Evolutionary conservation across 2,797 vertebrate genomes (phyloP).

Genomic region (Acipenser oxyrinchus): DNA sequence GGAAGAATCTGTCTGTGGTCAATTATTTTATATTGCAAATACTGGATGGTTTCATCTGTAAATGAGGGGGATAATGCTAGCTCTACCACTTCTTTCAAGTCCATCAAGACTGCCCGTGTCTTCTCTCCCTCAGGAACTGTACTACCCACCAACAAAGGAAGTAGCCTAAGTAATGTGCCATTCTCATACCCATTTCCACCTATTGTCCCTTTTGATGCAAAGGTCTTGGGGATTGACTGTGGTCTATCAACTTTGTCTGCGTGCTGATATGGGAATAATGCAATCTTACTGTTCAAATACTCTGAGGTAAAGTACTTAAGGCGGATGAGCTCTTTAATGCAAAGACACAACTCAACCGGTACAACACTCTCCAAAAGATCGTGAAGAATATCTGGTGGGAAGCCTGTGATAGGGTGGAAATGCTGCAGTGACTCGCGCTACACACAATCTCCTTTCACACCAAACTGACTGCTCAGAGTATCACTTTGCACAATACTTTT

Average conservation of each 20-base stretch:
- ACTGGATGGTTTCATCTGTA: no score
- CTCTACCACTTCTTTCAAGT: constrained; percentile 13
- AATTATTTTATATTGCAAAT: no score
- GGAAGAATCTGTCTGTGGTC: no score
- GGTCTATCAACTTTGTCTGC: constrained; percentile 23
- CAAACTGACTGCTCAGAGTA: neutral
- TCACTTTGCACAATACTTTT: no score
- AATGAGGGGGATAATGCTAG: no score
- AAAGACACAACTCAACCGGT: neutral
- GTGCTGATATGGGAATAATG: constrained; percentile 26
- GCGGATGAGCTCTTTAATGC: constrained; percentile 1
- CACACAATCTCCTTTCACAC: neutral
- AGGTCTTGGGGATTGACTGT: constrained; percentile 12
- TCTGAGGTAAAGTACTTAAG: constrained; percentile 2
- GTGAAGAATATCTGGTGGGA: neutral
- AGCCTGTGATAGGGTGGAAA: neutral
- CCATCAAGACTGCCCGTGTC: constrained; percentile 24
- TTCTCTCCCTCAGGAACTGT: constrained; percentile 22
- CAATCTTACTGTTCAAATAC: constrained; percentile 4
- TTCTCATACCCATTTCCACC: constrained; percentile 32
- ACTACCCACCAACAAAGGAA: constrained; percentile 22
- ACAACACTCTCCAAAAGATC: neutral
- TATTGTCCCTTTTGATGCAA: constrained; percentile 17
- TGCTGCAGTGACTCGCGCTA: neutral
- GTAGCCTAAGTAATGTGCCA: constrained; percentile 21